Conservation (phyloP, 2,113 vertebrate genomes). For the Passerina amoena region DNA sequence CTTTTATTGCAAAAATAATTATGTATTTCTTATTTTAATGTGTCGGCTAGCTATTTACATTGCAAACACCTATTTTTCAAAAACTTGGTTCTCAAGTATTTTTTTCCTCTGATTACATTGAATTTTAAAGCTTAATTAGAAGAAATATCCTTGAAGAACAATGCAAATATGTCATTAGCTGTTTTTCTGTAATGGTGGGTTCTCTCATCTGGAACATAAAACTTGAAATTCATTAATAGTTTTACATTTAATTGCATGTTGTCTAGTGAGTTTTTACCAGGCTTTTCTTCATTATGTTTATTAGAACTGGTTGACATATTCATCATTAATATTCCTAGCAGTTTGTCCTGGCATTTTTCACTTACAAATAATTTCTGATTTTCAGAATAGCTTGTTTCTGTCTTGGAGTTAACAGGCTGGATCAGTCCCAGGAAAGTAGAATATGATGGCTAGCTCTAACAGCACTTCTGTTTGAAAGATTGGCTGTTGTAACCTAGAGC, state of each 20-base stretch:
- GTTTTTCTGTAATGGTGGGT: not conserved
- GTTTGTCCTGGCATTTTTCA: not conserved
- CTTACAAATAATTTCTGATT: not conserved
- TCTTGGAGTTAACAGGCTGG: not conserved
- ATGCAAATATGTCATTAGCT: not conserved
- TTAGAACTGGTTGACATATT: not conserved
- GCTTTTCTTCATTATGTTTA: not conserved
- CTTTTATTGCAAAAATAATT: not conserved
- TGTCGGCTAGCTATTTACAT: not conserved
- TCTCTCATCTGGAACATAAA: conserved; percentile 3
- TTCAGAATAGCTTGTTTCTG: not conserved
- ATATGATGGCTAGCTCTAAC: not conserved
- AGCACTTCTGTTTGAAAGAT: not conserved
- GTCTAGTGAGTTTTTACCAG: not conserved
- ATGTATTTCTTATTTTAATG: not conserved
- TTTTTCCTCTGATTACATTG: not conserved
- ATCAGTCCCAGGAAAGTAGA: not conserved
- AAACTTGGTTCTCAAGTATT: not conserved
- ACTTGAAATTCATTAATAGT: not conserved
- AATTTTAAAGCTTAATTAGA: conserved; percentile 22
- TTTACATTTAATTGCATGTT: conserved; percentile 11
- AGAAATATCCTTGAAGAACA: not conserved
- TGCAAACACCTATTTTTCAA: not conserved
- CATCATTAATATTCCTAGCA: not conserved
- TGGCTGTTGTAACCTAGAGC: not conserved